Conservation (phyloP, 2,797 vertebrate genomes). For the Pseudotriccus pelzelni region DNA sequence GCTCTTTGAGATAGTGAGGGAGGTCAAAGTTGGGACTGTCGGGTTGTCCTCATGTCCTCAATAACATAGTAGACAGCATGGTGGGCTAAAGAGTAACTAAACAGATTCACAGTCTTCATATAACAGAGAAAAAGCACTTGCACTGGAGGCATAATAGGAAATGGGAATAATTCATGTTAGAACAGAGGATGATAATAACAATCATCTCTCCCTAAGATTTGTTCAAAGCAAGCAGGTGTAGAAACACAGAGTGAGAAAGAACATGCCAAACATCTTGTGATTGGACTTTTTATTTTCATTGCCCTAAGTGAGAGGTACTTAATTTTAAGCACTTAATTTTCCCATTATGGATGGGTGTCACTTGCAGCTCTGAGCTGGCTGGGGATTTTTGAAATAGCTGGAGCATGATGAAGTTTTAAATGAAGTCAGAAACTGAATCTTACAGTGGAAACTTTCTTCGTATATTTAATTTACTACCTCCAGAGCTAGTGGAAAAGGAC, state of each 20-base stretch:
- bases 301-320: not conserved
- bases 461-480: slow-evolving; percentile 25
- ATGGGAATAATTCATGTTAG: not conserved
- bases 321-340: slow-evolving; percentile 40
- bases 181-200: not conserved
- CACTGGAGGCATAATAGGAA: accelerated
- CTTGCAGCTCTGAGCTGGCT: not conserved
- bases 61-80: not conserved
- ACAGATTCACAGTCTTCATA: not conserved
- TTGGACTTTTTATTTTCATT: not conserved
- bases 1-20: not conserved
- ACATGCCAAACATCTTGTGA: not conserved
- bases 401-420: slow-evolving; percentile 30
- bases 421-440: slow-evolving; percentile 34
- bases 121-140: not conserved
- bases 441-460: slow-evolving; percentile 52
- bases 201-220: not conserved
- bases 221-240: not conserved
- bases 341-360: not conserved
- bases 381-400: slow-evolving; percentile 35
- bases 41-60: not conserved
- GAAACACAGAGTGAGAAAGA: not conserved
- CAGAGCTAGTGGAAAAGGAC: slow-evolving; percentile 18
- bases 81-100: not conserved
- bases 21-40: not conserved